Conservation (phyloP, 2,113 vertebrate species). For the Salvelinus fontinalis region DNA sequence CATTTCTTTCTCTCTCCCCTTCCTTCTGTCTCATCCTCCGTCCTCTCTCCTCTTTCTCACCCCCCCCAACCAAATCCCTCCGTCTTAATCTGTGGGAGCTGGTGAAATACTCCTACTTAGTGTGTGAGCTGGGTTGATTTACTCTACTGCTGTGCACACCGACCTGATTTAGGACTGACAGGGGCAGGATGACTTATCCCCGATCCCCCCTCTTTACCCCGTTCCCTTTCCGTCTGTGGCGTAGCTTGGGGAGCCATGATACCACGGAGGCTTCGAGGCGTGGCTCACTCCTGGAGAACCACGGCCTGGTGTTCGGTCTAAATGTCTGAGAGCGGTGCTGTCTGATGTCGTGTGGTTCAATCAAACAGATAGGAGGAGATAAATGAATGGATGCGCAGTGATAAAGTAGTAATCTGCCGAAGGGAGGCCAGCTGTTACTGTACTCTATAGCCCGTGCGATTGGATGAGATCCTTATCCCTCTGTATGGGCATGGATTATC, state of each 20-base stretch:
- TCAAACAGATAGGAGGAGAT: neutral
- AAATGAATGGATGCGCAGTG: slow-evolving; percentile 3
- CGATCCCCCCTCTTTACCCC: neutral
- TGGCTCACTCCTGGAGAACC: slow-evolving; percentile 22
- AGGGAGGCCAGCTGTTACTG: slow-evolving; percentile 31
- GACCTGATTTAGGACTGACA: slow-evolving; percentile 52
- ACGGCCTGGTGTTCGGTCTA: neutral
- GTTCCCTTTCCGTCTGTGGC: neutral
- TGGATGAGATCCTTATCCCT: slow-evolving; percentile 13
- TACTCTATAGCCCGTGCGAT: slow-evolving; percentile 5
- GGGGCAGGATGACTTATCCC: slow-evolving; percentile 32
- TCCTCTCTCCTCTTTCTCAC: neutral
- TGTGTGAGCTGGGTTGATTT: slow-evolving; percentile 43
- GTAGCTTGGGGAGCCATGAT: slow-evolving; percentile 10
- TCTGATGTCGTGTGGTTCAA: slow-evolving; percentile 5
- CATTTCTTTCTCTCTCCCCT: slow-evolving; percentile 10
- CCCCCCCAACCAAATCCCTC: slow-evolving; percentile 13
- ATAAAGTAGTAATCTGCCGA: slow-evolving; percentile 24
- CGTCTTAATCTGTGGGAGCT: slow-evolving; percentile 49
- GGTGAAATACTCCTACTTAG: slow-evolving; percentile 56
- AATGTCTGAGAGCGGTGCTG: neutral
- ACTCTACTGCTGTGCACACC: slow-evolving; percentile 49
- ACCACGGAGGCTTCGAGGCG: slow-evolving; percentile 13
- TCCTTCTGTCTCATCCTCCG: neutral
- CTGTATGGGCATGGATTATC: no score